Base-by-base conservation (phyloP, 2,797 vertebrate species). In the Threskiornis aethiopicus region DNA sequence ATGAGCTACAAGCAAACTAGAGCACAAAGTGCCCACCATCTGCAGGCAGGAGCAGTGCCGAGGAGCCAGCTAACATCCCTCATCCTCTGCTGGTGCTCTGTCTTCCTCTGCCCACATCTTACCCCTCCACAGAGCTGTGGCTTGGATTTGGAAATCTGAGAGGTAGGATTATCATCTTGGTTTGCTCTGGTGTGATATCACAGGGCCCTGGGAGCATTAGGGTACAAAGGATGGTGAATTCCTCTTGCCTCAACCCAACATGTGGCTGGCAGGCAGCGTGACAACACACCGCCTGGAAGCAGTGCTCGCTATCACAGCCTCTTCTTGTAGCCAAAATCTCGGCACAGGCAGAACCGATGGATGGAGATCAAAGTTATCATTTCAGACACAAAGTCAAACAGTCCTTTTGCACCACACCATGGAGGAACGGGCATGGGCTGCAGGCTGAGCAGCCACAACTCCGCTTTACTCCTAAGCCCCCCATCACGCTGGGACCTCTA, bases 321-420 rank as follows among this genome's bases (percentile, higher is more conserved):
- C 41, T 54, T 39, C 39, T 41, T 58, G 33, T 18, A 39, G 39
- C 51, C 83, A 29, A 21, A 57, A 37, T 26, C 62, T 76, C 7
- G 0, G 31, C 55, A 42, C 20, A 6, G 65, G 29, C 71, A 73
- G 49, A 70, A 25, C 9, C 1, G 1, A 15, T 7, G 25, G 33
- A 35, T 41, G n/a, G n/a, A 81, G 66, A n/a, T 20, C 3, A 2
- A 52, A 31, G 35, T 54, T 4, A 3, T 3, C 4, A 0, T 51
- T 49, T 79, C 47, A 58, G 47, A 70, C 44, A 18, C 2, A 0
- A 29, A 31, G 7, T 35, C 55, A 70, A 49, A 44, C 22, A 51
- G 18, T 7, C 42, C 33, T 42, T 57, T 54, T 42, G 37, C 28
- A 61, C 16, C n/a, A 10, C 0, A 0, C 16, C 3, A 0, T 31